A percentile compares a stretch with the other conserved stretches of the same genome.
Evolutionary conservation across 2,888 invertebrate species (phyloP).

Genomic region (Sylvicola fuscatus): DNA sequence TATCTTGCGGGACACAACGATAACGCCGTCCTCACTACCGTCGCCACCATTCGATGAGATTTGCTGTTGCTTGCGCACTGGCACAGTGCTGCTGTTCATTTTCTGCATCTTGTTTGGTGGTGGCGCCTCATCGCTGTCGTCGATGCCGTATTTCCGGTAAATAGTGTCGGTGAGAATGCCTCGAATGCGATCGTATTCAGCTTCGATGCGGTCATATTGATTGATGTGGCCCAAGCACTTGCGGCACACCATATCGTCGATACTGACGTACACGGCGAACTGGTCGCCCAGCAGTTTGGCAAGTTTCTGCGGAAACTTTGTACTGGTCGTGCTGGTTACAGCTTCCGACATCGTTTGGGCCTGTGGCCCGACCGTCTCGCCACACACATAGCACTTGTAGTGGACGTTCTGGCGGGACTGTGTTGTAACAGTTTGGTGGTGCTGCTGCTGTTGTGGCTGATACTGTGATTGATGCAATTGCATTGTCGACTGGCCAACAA

Average conservation of each 20-base stretch:
- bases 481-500: conserved; percentile 1
- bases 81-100: conserved; percentile 13
- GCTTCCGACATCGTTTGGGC: conserved; percentile 20
- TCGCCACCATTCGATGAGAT: conserved; percentile 4
- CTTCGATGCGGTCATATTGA: conserved; percentile 27
- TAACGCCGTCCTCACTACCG: conserved; percentile 7
- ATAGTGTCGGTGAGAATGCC: conserved; percentile 21
- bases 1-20: neutral
- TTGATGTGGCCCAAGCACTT: conserved; percentile 26
- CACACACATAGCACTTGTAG: conserved; percentile 23
- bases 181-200: conserved; percentile 25
- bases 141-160: conserved; percentile 24
- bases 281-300: conserved; percentile 28
- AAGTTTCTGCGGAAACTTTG: conserved; percentile 28
- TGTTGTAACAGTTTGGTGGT: too few relatives aligned
- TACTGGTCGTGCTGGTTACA: conserved; percentile 23
- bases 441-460: neutral
- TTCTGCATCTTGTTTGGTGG: conserved; percentile 24
- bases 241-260: conserved; percentile 26
- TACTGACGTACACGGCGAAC: conserved; percentile 27
- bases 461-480: neutral
- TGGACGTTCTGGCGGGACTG: conserved; percentile 4
- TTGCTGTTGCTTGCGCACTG: neutral
- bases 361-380: conserved; percentile 18
- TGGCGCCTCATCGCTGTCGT: conserved; percentile 14